Conservation (phyloP, 2,888 invertebrate species). For the Pristionchus exspectatus region DNA sequence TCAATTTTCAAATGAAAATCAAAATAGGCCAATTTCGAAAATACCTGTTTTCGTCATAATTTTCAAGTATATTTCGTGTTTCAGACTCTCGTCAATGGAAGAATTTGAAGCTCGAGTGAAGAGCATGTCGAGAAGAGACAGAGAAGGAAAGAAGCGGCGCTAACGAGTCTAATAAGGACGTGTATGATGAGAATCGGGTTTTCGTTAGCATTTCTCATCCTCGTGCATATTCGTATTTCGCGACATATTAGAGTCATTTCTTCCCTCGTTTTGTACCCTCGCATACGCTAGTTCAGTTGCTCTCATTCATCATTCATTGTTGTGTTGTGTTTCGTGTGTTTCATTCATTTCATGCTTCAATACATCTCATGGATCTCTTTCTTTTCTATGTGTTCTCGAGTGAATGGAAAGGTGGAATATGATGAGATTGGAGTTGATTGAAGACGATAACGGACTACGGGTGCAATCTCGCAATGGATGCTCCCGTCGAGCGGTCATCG, state of each 20-base stretch:
- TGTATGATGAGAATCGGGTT: neutral
- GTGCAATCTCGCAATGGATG: conserved; percentile 44
- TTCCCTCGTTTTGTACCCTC: neutral
- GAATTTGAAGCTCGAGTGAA: neutral
- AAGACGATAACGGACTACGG: conserved; percentile 55
- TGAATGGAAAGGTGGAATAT: neutral
- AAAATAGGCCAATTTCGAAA: conserved; percentile 50
- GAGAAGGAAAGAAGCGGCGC: neutral
- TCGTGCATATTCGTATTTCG: neutral
- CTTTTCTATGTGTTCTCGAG: neutral
- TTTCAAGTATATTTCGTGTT: neutral
- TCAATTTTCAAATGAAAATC: conserved; percentile 37
- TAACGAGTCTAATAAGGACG: neutral
- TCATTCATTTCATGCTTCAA: conserved; percentile 36
- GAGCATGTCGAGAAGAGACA: neutral
- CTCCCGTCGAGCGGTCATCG: conserved; percentile 42
- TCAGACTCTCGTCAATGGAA: neutral
- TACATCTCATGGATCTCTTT: conserved; percentile 22
- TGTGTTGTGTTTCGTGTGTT: neutral
- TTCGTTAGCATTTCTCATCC: conserved; percentile 9
- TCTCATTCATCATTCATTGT: conserved; percentile 4
- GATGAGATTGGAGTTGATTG: conserved; percentile 16
- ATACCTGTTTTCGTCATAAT: neutral
- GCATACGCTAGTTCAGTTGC: neutral
- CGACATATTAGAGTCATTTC: neutral